Evolutionary conservation across 2,797 vertebrate species (phyloP).

Genomic region (Discoglossus pictus): DNA sequence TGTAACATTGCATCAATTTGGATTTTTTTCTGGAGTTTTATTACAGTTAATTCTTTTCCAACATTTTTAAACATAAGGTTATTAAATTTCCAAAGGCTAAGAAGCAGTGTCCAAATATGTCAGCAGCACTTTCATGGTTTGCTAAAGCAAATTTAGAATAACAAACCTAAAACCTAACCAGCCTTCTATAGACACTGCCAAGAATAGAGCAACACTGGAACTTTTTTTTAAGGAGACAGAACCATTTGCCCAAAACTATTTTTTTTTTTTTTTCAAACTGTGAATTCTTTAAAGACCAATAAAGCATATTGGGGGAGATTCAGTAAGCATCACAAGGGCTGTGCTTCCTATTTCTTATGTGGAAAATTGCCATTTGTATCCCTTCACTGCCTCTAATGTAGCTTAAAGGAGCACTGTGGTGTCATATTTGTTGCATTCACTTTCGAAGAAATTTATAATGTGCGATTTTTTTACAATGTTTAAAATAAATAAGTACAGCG

Average conservation of each 20-base stretch:
- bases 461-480: too few relatives aligned
- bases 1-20: constrained; percentile 3
- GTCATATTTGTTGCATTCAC: too few relatives aligned
- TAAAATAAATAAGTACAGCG: too few relatives aligned
- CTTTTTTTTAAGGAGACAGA: constrained; percentile 24
- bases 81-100: constrained; percentile 41
- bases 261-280: background rate
- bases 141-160: constrained; percentile 49
- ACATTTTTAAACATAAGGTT: constrained; percentile 30
- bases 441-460: too few relatives aligned
- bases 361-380: too few relatives aligned
- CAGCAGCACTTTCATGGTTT: constrained; percentile 48
- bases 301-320: too few relatives aligned
- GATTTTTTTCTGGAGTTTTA: constrained; percentile 17
- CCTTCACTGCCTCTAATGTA: too few relatives aligned
- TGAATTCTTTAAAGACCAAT: too few relatives aligned
- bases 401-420: too few relatives aligned
- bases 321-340: too few relatives aligned
- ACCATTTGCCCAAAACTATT: background rate
- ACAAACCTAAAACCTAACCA: constrained; percentile 40
- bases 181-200: constrained; percentile 27
- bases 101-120: constrained; percentile 39
- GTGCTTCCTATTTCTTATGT: too few relatives aligned
- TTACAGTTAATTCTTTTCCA: constrained; percentile 39
- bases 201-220: constrained; percentile 16